phyloP scores from a whole-genome alignment of 2,113 vertebrate species.

The rat (Rattus norvegicus) region GRCr8 NC_086032.1:37564501-37565000 shows the following conservation, averaged over 20 bases:
- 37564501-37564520: not conserved
- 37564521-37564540: not conserved
- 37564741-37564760: not conserved
- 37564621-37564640: not conserved
- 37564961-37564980: not conserved
- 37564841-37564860: not conserved
- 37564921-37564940: not conserved
- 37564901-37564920: not conserved
- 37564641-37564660: not conserved
- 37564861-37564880: not conserved
- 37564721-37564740: no score
- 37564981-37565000: not conserved
- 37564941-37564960: not conserved
- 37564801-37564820: not conserved
- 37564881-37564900: not conserved
- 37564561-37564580: not conserved
- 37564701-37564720: not conserved
- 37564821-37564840: not conserved
- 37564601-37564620: not conserved
- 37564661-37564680: not conserved
- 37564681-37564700: not conserved
- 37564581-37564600: not conserved
- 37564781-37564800: not conserved
- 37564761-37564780: no score
- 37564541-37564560: not conserved